Conservation (phyloP, 30 jellyfish, hydroid and myxozoan genomes). For the Mastigias papua region DNA sequence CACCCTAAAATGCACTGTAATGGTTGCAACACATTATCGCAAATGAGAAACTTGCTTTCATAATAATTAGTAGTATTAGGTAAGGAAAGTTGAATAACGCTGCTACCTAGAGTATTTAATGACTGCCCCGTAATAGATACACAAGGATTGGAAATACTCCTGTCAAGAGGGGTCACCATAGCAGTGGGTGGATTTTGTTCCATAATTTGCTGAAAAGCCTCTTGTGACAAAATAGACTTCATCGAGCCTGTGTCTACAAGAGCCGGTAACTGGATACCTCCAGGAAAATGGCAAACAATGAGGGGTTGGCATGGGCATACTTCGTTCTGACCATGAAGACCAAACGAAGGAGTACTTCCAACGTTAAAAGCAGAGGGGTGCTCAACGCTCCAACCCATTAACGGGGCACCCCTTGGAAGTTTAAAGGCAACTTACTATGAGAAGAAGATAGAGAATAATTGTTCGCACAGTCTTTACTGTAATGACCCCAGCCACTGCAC, state of each 20-base stretch:
- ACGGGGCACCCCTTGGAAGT: slow-evolving; percentile 45
- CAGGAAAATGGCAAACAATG: slow-evolving; percentile 18
- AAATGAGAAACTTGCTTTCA: slow-evolving; percentile 17
- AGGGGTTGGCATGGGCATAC: slow-evolving; percentile 29
- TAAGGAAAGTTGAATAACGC: neutral
- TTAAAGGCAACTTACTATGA: slow-evolving; percentile 22
- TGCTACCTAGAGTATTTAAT: neutral
- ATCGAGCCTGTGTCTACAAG: slow-evolving; percentile 52
- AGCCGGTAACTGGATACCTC: slow-evolving; percentile 10
- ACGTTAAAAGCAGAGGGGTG: slow-evolving; percentile 39
- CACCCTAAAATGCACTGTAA: slow-evolving; percentile 36
- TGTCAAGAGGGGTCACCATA: neutral
- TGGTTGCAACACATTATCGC: slow-evolving; percentile 21
- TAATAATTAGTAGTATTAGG: neutral
- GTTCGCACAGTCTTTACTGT: slow-evolving; percentile 5
- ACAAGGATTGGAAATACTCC: slow-evolving; percentile 30
- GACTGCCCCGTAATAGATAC: slow-evolving; percentile 11
- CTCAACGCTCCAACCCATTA: slow-evolving; percentile 41
- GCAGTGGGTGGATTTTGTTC: neutral
- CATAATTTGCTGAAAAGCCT: slow-evolving; percentile 25
- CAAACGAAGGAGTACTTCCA: no score
- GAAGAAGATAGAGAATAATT: neutral
- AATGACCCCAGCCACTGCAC: slow-evolving; percentile 19
- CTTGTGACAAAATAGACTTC: slow-evolving; percentile 13
- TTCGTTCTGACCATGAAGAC: slow-evolving; percentile 23